Conservation (phyloP, 64 coral and sea anemone species). For the Stichodactyla helianthus region DNA sequence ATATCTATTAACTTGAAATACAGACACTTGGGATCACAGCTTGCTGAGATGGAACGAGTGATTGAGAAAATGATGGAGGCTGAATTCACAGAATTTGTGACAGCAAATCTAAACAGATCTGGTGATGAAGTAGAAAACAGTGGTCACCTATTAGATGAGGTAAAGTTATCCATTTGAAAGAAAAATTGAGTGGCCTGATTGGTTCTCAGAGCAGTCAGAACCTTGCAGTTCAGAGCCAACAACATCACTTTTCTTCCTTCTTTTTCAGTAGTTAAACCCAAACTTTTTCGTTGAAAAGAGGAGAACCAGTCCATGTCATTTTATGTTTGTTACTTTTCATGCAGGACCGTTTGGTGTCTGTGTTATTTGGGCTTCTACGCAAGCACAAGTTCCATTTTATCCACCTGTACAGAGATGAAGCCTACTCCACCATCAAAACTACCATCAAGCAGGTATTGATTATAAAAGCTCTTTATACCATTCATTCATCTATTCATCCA, state of each 20-base stretch:
- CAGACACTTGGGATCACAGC: constrained; percentile 92
- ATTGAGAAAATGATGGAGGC: constrained; percentile 99
- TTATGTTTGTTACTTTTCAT: neutral
- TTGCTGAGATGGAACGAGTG: constrained; percentile 95
- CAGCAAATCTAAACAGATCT: constrained; percentile 72
- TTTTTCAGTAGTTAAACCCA: too few species aligned
- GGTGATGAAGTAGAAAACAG: constrained; percentile 50
- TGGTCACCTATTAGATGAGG: constrained; percentile 91
- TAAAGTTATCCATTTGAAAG: neutral
- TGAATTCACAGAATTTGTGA: constrained; percentile 94
- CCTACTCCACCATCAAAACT: constrained; percentile 80
- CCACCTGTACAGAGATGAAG: constrained; percentile 89
- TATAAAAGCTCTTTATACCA: neutral
- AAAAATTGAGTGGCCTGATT: too few species aligned
- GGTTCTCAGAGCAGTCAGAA: too few species aligned
- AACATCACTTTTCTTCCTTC: too few species aligned
- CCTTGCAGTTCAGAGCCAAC: too few species aligned
- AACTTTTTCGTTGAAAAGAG: neutral
- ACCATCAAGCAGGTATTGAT: constrained; percentile 73
- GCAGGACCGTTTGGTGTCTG: constrained; percentile 90
- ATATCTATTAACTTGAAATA: neutral
- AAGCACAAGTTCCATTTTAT: constrained; percentile 99
- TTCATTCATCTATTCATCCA: neutral
- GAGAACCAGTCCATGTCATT: neutral
- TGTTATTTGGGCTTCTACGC: constrained; percentile 89